Conservation (phyloP, 1,140 invertebrate genomes). For the Varroa destructor region DNA sequence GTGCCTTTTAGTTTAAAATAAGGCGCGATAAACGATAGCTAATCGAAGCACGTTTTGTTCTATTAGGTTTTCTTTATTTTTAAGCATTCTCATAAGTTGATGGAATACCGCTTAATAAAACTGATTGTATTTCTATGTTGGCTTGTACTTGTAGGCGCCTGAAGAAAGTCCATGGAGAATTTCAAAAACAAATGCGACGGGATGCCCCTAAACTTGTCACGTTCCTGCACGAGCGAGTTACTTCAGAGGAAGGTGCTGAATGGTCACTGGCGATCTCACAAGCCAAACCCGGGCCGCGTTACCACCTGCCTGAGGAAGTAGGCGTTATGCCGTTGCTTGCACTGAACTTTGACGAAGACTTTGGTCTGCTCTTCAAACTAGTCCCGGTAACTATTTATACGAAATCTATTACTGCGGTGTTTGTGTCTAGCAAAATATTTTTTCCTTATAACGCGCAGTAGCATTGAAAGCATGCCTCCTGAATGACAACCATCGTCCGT, state of each 20-base stretch:
- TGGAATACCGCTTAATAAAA: no score
- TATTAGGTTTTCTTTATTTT: no score
- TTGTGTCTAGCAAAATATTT: no score
- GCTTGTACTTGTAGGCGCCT: background rate
- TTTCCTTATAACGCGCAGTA: no score
- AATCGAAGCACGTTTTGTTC: no score
- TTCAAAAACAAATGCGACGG: background rate
- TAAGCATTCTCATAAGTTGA: no score
- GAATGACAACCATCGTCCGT: no score
- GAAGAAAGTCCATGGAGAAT: background rate
- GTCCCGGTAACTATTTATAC: background rate
- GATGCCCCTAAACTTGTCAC: constrained; percentile 17
- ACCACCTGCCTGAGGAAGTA: constrained; percentile 23
- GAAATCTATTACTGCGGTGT: background rate
- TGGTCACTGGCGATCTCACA: constrained; percentile 24
- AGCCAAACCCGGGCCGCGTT: constrained; percentile 3
- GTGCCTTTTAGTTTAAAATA: no score
- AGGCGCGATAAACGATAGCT: no score
- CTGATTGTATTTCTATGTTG: no score
- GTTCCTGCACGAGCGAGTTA: constrained; percentile 25
- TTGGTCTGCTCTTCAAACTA: constrained; percentile 18
- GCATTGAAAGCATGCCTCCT: no score
- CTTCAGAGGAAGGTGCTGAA: constrained; percentile 7
- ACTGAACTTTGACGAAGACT: constrained; percentile 22
- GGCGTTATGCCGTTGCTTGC: constrained; percentile 23